Base-by-base conservation (phyloP, 1,140 invertebrate genomes). In the Zaprionus taronus region DNA sequence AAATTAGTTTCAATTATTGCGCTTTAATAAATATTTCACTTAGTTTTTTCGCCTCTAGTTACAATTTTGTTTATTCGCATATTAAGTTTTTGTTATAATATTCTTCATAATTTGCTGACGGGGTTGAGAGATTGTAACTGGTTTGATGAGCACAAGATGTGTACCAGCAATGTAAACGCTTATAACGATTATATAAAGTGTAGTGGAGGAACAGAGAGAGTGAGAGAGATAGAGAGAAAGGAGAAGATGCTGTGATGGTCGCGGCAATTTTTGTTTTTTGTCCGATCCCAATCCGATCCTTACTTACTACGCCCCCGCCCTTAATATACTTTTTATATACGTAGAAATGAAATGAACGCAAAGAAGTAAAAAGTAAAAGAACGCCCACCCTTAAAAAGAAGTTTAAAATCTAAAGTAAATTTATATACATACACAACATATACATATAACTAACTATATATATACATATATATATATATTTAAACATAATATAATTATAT, bases 41-140 rank as follows among this genome's bases (percentile, higher is more conserved):
- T 55, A 14, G 14, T 57, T 28, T 47, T 62, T 47, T 62, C 17
- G 61, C n/a, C 20, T 34, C 15, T 64, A 64, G 55, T 60, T 44
- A 38, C 34, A 55, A 71, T 51, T 51, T 20, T 12, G 47, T 51
- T 51, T 51, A 34, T 24, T 26, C 4, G 47, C 47, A 51, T 72
- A 86, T 86, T 83, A 89, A 79, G 84, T 89, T 87, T 82, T 86
- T 85, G 82, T 85, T 84, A 77, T 83, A 75, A 47, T 47, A 17
- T 47, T 47, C n/a, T 79, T 75, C 41, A 79, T 28, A 15, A 20
- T 66, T 71, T 64, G 34, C 60, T 53, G 49, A 28, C 60, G 51
- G 17, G 41, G 41, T 67, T 67, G 65, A 57, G 34, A 20, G 15
- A 15, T 47, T n/a, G 31, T 12, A 64, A 11, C 9, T 17, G n/a